Conservation (phyloP, 2,888 invertebrate genomes). For the Pegoplata infirma region DNA sequence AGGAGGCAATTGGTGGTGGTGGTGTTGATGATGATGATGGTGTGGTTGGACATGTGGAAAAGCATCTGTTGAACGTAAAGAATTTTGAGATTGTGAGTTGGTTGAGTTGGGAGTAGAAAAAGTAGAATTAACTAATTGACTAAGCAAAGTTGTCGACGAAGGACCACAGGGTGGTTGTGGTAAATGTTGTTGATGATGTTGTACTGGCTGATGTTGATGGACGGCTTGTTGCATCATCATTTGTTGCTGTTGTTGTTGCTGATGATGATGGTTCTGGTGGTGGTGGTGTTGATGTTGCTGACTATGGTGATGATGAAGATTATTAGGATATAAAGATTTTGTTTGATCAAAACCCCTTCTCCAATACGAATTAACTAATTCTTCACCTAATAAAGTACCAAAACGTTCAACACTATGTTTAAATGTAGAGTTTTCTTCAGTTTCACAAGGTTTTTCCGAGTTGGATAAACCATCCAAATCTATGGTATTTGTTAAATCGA, state of each 20-base stretch:
- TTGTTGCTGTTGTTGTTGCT: conserved; percentile 46
- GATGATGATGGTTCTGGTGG: conserved; percentile 65
- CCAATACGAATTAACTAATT: conserved; percentile 87
- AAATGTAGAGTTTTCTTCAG: conserved; percentile 54
- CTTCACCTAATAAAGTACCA: conserved; percentile 88
- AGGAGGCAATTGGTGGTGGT: conserved; percentile 60
- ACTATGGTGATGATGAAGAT: conserved; percentile 66
- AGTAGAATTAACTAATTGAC: conserved; percentile 78
- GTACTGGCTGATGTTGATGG: conserved; percentile 56
- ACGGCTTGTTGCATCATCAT: conserved; percentile 68
- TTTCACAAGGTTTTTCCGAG: conserved; percentile 16
- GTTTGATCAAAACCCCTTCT: conserved; percentile 83
- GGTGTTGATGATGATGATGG: conserved; percentile 65
- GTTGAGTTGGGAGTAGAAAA: conserved; percentile 68
- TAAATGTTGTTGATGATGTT: conserved; percentile 66
- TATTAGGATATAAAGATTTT: conserved; percentile 77
- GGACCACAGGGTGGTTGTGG: conserved; percentile 69
- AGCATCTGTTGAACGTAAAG: conserved; percentile 72
- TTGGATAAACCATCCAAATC: conserved; percentile 61
- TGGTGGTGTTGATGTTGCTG: conserved; percentile 65
- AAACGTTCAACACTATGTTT: conserved; percentile 82
- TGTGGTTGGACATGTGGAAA: conserved; percentile 63
- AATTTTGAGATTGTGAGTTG: conserved; percentile 67
- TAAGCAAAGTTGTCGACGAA: conserved; percentile 80
- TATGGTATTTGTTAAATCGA: conserved; percentile 37